Conservation (phyloP, 37 sponge, comb jelly and placozoan genomes). For the Tethya wilhelma region DNA sequence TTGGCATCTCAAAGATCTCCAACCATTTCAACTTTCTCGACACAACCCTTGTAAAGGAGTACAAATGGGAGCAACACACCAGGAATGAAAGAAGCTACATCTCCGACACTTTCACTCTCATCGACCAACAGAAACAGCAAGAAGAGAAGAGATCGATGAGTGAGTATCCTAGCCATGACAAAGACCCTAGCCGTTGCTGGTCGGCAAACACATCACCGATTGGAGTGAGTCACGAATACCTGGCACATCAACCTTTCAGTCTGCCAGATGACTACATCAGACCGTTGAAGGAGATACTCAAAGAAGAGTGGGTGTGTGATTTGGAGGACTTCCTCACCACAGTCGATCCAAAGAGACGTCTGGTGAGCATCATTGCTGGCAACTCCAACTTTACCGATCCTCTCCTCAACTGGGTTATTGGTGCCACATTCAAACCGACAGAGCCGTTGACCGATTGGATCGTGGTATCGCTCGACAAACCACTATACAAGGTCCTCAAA, state of each 20-base stretch:
- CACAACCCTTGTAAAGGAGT: too few relatives aligned
- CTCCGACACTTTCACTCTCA: too few relatives aligned
- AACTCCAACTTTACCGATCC: neutral
- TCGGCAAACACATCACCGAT: neutral
- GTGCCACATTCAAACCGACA: neutral
- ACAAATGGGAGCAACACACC: too few relatives aligned
- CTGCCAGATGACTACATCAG: neutral
- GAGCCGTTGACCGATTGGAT: neutral
- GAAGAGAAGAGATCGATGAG: too few relatives aligned
- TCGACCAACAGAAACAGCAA: too few relatives aligned
- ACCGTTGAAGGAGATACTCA: neutral
- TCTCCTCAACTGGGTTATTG: neutral
- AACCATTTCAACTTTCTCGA: too few relatives aligned
- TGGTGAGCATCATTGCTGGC: neutral
- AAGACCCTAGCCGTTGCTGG: too few relatives aligned
- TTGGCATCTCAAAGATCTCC: too few relatives aligned
- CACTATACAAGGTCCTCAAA: neutral
- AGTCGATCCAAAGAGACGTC: neutral
- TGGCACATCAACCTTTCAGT: neutral
- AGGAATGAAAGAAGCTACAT: too few relatives aligned
- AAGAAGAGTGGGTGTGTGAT: neutral
- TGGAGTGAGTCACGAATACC: neutral
- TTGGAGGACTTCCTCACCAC: neutral
- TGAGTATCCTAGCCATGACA: too few relatives aligned
- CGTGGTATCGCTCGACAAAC: neutral